A percentile compares a stretch with the other conserved stretches of the same genome.
phyloP scores from a whole-genome alignment of 1,140 invertebrate genomes.

The Pantala flavescens region DNA sequence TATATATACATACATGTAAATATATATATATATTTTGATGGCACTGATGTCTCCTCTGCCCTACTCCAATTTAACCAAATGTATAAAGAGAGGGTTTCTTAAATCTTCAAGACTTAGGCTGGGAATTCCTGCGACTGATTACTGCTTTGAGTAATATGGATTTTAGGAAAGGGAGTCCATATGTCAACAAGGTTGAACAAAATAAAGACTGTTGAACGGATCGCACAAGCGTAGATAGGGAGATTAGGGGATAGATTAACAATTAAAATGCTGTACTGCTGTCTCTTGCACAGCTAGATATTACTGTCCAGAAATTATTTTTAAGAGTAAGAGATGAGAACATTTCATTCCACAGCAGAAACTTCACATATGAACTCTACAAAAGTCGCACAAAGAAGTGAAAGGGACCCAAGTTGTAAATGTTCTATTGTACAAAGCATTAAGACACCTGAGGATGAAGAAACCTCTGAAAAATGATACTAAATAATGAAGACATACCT shows the following conservation, averaged over 20 bases:
- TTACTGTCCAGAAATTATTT: not conserved
- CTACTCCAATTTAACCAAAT: too few species aligned
- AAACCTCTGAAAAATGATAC: too few species aligned
- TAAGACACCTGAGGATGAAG: not conserved
- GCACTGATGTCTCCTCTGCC: too few species aligned
- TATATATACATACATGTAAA: too few species aligned
- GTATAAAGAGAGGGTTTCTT: not conserved
- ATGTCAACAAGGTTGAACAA: constrained; percentile 2
- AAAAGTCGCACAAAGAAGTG: constrained; percentile 6
- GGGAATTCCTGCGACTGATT: not conserved
- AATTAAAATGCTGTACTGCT: not conserved
- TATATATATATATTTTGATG: too few species aligned
- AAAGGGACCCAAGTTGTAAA: not conserved
- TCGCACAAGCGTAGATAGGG: not conserved
- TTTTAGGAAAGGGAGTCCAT: not conserved
- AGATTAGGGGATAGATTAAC: not conserved
- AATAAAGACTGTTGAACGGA: not conserved
- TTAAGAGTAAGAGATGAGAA: not conserved
- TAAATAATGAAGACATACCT: too few species aligned
- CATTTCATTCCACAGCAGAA: not conserved
- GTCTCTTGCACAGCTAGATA: constrained; percentile 8
- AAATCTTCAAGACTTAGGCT: not conserved
- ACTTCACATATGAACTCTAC: not conserved
- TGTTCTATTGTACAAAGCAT: not conserved
- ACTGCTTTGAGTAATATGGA: not conserved